phyloP scores from a whole-genome alignment of 2,113 vertebrate species.

The Tetrao urogallus region DNA sequence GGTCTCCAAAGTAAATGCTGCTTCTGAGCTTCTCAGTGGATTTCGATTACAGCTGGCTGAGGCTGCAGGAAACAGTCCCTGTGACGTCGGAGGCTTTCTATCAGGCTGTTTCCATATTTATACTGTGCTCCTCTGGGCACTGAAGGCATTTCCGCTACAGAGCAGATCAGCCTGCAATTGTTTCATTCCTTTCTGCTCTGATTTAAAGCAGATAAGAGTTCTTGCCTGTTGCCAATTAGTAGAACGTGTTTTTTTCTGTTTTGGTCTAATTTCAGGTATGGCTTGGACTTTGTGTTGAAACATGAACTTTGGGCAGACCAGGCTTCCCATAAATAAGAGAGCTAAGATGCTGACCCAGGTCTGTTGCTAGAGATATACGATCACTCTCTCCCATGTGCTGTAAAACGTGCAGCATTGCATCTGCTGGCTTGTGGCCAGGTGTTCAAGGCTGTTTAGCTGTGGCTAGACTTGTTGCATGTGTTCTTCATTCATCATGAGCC shows the following conservation, averaged over 20 bases:
- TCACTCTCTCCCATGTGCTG: accelerated
- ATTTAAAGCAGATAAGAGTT: conserved; percentile 8
- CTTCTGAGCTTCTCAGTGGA: conserved; percentile 16
- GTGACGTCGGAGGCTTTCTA: conserved; percentile 45
- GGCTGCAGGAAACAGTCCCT: conserved; percentile 27
- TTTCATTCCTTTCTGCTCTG: neutral
- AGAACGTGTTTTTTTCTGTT: neutral
- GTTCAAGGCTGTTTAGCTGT: neutral
- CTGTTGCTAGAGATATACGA: neutral
- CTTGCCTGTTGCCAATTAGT: neutral
- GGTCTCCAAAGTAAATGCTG: neutral
- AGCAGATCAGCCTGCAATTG: neutral
- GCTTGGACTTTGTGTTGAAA: neutral
- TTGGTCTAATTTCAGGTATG: conserved; percentile 8
- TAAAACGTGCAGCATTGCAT: neutral
- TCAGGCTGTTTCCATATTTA: conserved; percentile 46
- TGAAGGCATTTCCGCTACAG: neutral
- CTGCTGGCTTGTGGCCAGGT: neutral
- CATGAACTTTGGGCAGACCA: neutral
- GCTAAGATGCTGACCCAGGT: neutral
- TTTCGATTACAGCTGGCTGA: conserved; percentile 39
- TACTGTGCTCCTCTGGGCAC: conserved; percentile 25
- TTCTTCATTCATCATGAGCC: conserved; percentile 38
- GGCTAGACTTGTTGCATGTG: conserved; percentile 33
- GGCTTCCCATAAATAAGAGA: neutral